Conservation (phyloP, 2,888 invertebrate genomes). For the Sisyra terminalis region DNA sequence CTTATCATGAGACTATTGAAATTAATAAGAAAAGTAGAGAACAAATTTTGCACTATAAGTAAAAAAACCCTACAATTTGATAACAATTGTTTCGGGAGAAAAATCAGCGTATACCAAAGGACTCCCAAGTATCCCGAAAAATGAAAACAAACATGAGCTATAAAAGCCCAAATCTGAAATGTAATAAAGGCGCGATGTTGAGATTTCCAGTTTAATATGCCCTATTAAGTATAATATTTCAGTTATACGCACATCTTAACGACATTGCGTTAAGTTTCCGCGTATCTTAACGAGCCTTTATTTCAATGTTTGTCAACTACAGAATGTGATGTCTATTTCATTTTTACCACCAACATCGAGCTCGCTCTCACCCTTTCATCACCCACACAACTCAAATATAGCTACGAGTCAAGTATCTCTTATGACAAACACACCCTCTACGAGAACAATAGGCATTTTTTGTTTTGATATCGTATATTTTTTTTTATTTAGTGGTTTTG, state of each 20-base stretch:
- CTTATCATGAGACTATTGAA: no score
- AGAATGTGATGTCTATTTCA: not conserved
- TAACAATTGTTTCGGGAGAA: no score
- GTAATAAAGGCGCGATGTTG: no score
- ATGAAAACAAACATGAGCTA: no score
- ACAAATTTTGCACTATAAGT: no score
- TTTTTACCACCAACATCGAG: slow-evolving; percentile 1
- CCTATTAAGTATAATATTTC: not conserved
- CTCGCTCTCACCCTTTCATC: slow-evolving; percentile 2
- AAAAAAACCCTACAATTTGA: no score
- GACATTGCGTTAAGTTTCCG: not conserved
- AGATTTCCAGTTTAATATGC: no score
- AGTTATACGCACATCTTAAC: slow-evolving; percentile 2
- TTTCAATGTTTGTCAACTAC: slow-evolving; percentile 7
- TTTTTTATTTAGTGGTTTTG: slow-evolving; percentile 1
- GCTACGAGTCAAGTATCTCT: slow-evolving; percentile 4
- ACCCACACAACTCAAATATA: slow-evolving; percentile 2
- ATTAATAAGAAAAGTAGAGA: no score
- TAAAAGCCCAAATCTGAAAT: no score
- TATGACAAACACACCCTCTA: slow-evolving; percentile 5
- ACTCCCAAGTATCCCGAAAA: no score
- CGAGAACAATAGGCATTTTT: slow-evolving; percentile 5
- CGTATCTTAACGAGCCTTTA: slow-evolving; percentile 6
- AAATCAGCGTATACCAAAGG: no score
- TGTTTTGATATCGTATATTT: slow-evolving; percentile 1